Evolutionary conservation across 2,797 vertebrate species (phyloP).

Genomic region (Zalophus californianus): DNA sequence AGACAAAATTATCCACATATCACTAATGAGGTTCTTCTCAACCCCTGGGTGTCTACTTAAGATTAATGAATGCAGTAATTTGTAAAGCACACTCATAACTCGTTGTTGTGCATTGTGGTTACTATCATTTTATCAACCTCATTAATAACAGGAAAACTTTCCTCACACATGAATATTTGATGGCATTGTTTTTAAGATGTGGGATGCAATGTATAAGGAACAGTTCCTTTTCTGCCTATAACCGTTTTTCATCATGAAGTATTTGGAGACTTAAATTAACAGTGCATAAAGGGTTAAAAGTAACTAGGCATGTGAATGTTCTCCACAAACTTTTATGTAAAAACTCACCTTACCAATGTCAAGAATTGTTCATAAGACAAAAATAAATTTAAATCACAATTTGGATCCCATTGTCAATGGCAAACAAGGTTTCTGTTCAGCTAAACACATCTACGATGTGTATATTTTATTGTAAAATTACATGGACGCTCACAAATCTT

Average conservation of each 20-base stretch:
- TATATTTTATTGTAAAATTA: conserved; percentile 83
- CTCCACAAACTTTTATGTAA: conserved; percentile 21
- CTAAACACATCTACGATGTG: conserved; percentile 75
- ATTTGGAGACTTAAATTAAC: conserved; percentile 52
- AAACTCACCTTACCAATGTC: conserved; percentile 24
- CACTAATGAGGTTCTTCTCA: neutral
- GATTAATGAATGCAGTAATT: neutral
- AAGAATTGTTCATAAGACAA: conserved; percentile 70
- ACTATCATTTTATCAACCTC: conserved; percentile 10
- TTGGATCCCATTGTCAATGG: conserved; percentile 82
- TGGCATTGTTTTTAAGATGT: conserved; percentile 1
- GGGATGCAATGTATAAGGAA: neutral
- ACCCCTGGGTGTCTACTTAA: neutral
- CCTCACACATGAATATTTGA: neutral
- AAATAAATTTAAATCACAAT: conserved; percentile 79
- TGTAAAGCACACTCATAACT: neutral
- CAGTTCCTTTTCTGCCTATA: conserved; percentile 5
- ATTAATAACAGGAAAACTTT: conserved; percentile 10
- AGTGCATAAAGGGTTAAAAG: conserved; percentile 32
- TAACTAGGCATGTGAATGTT: neutral
- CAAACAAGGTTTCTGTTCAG: conserved; percentile 81
- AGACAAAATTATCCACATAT: neutral
- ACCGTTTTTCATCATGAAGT: conserved; percentile 26
- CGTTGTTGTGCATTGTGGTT: neutral
- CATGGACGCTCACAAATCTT: conserved; percentile 76